Conservation (phyloP, 2,888 invertebrate species). For the Cancer borealis region DNA sequence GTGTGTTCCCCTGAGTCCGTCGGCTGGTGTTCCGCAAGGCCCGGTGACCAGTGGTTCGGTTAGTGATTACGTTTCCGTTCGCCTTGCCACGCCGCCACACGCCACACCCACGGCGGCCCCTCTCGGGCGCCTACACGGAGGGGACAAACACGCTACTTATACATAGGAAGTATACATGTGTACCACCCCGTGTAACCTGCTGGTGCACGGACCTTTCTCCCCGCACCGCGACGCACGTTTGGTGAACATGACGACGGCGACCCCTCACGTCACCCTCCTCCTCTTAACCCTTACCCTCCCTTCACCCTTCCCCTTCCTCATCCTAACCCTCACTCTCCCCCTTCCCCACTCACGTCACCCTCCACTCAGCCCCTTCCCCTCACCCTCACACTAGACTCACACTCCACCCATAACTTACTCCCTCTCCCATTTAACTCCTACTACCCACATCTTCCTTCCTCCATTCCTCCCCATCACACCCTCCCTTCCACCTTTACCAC, state of each 20-base stretch:
- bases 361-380: too few species aligned
- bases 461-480: not conserved
- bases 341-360: too few species aligned
- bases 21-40: not conserved
- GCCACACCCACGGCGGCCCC: constrained; percentile 24
- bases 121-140: constrained; percentile 23
- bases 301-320: not conserved
- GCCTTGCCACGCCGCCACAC: constrained; percentile 2
- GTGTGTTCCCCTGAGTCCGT: not conserved
- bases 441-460: too few species aligned
- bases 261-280: not conserved
- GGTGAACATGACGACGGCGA: not conserved
- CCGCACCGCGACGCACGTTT: not conserved
- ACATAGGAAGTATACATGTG: constrained; percentile 34
- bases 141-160: constrained; percentile 33
- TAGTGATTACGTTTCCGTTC: constrained; percentile 37
- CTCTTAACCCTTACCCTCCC: not conserved
- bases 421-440: too few species aligned
- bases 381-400: too few species aligned
- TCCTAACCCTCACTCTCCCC: not conserved
- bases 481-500: not conserved
- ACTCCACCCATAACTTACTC: too few species aligned
- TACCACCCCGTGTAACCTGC: constrained; percentile 3
- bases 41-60: not conserved
- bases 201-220: not conserved